Evolutionary conservation across 2,113 vertebrate species (phyloP).

Genomic region (Neofelis nebulosa): DNA sequence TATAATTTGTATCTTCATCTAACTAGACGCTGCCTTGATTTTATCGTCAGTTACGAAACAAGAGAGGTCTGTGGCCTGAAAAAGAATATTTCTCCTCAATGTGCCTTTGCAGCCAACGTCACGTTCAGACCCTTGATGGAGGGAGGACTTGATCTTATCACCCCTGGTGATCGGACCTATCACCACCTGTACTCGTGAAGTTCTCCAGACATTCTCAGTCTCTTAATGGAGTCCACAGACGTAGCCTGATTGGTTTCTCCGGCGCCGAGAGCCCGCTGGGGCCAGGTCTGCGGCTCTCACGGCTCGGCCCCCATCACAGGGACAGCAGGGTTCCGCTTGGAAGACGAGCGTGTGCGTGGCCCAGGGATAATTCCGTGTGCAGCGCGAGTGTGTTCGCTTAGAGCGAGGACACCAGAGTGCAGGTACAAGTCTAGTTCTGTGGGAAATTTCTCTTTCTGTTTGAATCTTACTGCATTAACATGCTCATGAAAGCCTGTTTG

Average conservation of each 20-base stretch:
- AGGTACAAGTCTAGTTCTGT: fast-evolving
- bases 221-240: fast-evolving
- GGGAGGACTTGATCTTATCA: fast-evolving
- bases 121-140: fast-evolving
- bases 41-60: not conserved
- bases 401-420: fast-evolving
- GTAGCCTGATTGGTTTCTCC: not conserved
- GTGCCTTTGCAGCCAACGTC: not conserved
- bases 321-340: not conserved
- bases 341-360: not conserved
- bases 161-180: fast-evolving
- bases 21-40: not conserved
- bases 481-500: not conserved
- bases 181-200: fast-evolving
- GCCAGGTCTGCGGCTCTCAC: not conserved
- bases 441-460: not conserved
- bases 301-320: fast-evolving
- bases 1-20: not conserved
- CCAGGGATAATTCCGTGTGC: no score
- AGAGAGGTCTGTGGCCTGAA: not conserved
- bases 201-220: not conserved
- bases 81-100: not conserved
- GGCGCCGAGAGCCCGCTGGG: not conserved
- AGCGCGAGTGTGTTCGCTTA: no score
- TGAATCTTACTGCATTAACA: not conserved